Conservation (phyloP, 2,888 invertebrate genomes). For the Ganaspis brasiliensis region DNA sequence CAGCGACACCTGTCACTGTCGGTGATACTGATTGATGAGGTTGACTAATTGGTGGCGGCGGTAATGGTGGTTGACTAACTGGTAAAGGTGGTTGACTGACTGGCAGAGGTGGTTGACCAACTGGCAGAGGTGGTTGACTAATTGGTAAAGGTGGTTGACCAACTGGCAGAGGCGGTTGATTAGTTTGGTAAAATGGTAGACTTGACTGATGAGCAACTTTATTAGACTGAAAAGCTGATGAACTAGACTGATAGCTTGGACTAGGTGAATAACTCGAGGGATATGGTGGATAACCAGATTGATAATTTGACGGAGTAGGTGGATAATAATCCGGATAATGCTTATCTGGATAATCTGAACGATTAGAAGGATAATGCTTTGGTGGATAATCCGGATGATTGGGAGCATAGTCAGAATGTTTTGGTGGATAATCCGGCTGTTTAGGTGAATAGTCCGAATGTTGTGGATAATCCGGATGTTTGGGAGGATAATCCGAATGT, state of each 20-base stretch:
- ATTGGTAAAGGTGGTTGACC: too few species aligned
- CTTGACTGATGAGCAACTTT: too few species aligned
- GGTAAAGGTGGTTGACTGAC: too few species aligned
- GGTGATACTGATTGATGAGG: too few species aligned
- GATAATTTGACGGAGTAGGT: background rate
- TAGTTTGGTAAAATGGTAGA: too few species aligned
- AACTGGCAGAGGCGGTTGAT: too few species aligned
- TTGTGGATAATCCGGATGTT: conserved; percentile 68
- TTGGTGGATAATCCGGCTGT: conserved; percentile 85
- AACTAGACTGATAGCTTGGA: background rate
- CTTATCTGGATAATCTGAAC: background rate
- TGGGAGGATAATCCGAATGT: conserved; percentile 47
- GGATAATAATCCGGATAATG: background rate
- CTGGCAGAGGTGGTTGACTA: too few species aligned
- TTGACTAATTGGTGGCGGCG: too few species aligned
- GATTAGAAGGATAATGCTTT: conserved; percentile 45
- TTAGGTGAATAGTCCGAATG: conserved; percentile 90
- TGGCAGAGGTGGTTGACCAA: too few species aligned
- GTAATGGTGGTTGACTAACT: too few species aligned
- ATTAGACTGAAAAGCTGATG: background rate
- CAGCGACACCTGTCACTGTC: too few species aligned
- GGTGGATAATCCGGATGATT: background rate
- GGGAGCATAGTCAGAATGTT: background rate
- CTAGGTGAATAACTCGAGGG: background rate
- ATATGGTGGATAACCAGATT: background rate